Base-by-base conservation (phyloP, 2,888 invertebrate genomes). In the Griposia aprilina region DNA sequence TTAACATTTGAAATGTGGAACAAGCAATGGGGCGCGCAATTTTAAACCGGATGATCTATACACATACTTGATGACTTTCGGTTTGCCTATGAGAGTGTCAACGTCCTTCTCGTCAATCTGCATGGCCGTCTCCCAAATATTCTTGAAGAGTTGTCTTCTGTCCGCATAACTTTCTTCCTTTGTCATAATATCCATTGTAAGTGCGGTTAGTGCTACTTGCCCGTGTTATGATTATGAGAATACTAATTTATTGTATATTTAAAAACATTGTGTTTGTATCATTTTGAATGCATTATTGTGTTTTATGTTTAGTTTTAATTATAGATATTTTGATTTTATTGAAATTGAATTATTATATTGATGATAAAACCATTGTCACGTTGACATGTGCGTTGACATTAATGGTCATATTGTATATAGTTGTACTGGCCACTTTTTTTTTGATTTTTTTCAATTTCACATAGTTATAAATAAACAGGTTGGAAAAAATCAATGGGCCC, bases 31-130 rank as follows among this genome's bases (percentile, higher is more conserved):
- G 23, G 50, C 1, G 45, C 23, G 30, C 26, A 57, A 73, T 74
- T 65, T 36, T 41, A 23, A 65, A 41, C 26, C 66, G 15, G 7
- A 41, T 0, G 2, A 30, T 62, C 11, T 8, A 52, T 11, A 69
- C n/a, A 83, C 84, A 55, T 92, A 96, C 96, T 95, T 96, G 63
- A 96, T 95, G 75, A 96, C 93, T 94, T 94, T 96, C 30, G 94
- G 94, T 82, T 95, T 95, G 76, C 79, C 89, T 85, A 91, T 85
- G 41, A 93, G 89, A 57, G 36, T 57, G 15, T 94, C 93, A 11
- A 78, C 67, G 17, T 94, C 93, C 76, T 93, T 94, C 0, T 91
- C 92, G 8, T 94, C 92, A 23, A 93, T 88, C 48, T 90, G 83
- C 90, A 94, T 90, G 0, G 94, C 94, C 0, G 94, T 91, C 0